Evolutionary conservation across 2,888 invertebrate species (phyloP).

Genomic region (Pollenia amentaria): DNA sequence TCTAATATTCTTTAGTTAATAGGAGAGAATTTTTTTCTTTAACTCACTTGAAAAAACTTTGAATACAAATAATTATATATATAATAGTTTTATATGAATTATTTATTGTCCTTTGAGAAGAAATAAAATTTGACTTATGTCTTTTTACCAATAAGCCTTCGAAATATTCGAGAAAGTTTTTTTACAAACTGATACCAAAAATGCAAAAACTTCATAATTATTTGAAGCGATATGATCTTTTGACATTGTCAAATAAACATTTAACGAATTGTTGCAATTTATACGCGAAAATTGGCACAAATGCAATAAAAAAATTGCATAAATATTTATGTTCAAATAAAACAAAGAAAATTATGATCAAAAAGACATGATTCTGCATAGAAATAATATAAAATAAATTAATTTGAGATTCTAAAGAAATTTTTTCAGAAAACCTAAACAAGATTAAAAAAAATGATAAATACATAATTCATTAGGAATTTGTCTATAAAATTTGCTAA

Average conservation of each 20-base stretch:
- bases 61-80: no score
- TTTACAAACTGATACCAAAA: background rate
- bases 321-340: slow-evolving; percentile 4
- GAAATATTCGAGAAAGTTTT: no score
- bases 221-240: slow-evolving; percentile 52
- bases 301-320: background rate
- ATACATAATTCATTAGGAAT: background rate
- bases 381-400: slow-evolving; percentile 13
- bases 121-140: no score
- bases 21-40: no score
- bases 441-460: background rate
- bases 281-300: slow-evolving; percentile 19
- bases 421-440: slow-evolving; percentile 8
- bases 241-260: slow-evolving; percentile 52
- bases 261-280: slow-evolving; percentile 52
- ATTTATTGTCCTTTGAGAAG: no score
- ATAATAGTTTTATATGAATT: no score
- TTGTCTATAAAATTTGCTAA: background rate
- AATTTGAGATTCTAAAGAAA: slow-evolving; percentile 44
- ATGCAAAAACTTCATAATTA: background rate
- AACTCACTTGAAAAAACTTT: no score
- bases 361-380: background rate
- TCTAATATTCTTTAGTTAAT: no score
- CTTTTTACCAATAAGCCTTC: no score
- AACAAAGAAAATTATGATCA: background rate